Conservation (phyloP, 2,797 vertebrate species). For the Sphenodon punctatus region DNA sequence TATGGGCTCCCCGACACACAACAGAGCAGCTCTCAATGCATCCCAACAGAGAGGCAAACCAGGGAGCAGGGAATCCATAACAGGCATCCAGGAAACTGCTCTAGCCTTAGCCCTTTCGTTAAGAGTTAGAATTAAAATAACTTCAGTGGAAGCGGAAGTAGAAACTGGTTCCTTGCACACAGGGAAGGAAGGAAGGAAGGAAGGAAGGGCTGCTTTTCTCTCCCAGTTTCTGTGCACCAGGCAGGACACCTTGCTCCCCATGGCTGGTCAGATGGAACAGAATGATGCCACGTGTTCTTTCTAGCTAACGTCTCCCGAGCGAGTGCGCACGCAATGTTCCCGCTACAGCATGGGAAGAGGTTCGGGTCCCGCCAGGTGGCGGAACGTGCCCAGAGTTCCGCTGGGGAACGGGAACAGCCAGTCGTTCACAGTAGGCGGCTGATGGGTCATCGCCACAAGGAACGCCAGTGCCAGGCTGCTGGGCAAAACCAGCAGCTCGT, state of each 20-base stretch:
- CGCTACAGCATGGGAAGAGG: accelerated
- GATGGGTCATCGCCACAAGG: no score
- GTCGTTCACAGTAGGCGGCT: no score
- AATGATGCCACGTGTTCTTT: not conserved
- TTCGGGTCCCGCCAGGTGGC: not conserved
- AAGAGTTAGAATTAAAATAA: no score
- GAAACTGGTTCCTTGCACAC: not conserved
- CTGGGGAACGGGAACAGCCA: not conserved
- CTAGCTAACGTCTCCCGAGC: not conserved
- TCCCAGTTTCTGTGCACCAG: not conserved
- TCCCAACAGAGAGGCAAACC: no score
- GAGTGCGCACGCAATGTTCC: not conserved
- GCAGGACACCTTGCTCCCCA: not conserved
- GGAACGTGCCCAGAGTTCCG: not conserved
- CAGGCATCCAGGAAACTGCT: not conserved
- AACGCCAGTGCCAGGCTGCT: no score
- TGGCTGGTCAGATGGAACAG: not conserved
- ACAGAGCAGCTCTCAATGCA: not conserved
- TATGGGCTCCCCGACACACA: not conserved
- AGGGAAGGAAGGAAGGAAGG: no score
- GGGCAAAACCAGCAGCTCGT: constrained; percentile 4
- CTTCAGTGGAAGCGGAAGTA: no score
- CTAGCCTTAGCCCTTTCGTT: no score
- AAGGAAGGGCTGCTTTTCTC: not conserved
- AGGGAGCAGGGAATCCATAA: no score